These are phyloP conservation scores for Muschampia plurimacula DNA, from an alignment of 2,888 invertebrate species.

Conservation along the genomic window DNA sequence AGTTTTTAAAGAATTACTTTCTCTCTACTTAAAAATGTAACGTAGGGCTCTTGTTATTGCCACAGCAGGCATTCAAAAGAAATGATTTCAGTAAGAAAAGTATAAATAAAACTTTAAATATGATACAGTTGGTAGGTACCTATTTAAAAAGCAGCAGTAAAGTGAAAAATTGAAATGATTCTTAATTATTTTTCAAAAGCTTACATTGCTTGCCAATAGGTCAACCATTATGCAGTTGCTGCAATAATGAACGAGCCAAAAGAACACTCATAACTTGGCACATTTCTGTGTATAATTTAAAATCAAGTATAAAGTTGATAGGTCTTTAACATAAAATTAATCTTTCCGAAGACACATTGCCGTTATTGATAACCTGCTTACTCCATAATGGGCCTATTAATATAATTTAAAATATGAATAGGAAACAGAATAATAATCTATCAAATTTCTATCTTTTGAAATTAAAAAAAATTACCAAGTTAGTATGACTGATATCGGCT, in stretches of 20 bases:
- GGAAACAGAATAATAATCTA: no score
- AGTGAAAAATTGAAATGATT: neutral
- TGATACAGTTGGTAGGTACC: neutral
- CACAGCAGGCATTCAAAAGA: no score
- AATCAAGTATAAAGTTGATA: neutral
- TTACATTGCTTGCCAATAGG: slow-evolving; percentile 31
- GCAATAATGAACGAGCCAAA: slow-evolving; percentile 32
- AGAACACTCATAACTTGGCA: slow-evolving; percentile 27
- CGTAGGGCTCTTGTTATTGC: no score
- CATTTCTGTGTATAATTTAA: slow-evolving; percentile 15
- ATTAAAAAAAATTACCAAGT: no score
- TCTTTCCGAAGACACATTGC: neutral
- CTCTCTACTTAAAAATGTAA: no score
- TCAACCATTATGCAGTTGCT: slow-evolving; percentile 36
- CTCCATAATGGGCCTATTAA: no score
- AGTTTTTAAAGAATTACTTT: no score
- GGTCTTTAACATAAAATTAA: neutral
- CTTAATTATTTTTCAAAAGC: slow-evolving; percentile 18
- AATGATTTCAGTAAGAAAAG: no score
- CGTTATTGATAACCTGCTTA: neutral
- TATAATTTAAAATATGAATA: no score
- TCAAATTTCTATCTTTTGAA: no score
- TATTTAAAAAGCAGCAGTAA: neutral
- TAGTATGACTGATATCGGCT: no score
- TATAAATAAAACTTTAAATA: neutral